Conservation (phyloP, 2,888 invertebrate genomes). For the Galerucella nymphaeae region DNA sequence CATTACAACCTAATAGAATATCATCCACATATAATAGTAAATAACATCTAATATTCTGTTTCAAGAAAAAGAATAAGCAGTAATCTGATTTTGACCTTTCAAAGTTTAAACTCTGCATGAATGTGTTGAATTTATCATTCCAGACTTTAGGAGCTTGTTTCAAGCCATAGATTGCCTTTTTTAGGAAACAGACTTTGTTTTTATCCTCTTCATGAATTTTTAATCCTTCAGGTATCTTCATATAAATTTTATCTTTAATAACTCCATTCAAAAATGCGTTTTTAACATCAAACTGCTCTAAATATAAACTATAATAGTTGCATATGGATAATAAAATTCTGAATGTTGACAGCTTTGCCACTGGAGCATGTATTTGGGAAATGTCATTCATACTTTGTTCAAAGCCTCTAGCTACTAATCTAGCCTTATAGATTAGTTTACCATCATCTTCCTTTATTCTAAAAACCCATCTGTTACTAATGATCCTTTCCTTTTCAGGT, state of each 20-base stretch:
- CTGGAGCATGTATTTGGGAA: constrained; percentile 28
- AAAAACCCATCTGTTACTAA: constrained; percentile 37
- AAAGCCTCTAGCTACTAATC: constrained; percentile 39
- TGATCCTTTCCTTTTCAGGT: constrained; percentile 30
- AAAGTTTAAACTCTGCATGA: no score
- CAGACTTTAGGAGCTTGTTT: constrained; percentile 36
- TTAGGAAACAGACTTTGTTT: constrained; percentile 29
- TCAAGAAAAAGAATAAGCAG: constrained; percentile 34
- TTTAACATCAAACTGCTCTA: constrained; percentile 33
- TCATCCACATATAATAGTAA: constrained; percentile 33
- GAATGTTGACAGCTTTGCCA: constrained; percentile 31
- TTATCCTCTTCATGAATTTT: constrained; percentile 16
- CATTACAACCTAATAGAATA: constrained; percentile 28
- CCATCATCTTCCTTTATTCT: constrained; percentile 32
- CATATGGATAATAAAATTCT: constrained; percentile 31
- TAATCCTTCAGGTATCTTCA: constrained; percentile 31
- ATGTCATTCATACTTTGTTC: constrained; percentile 18
- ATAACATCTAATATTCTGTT: constrained; percentile 24
- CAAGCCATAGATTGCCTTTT: constrained; percentile 30
- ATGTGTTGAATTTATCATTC: constrained; percentile 25
- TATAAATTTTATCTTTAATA: constrained; percentile 24
- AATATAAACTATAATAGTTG: constrained; percentile 18
- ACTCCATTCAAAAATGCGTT: constrained; percentile 31
- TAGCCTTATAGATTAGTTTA: constrained; percentile 35
- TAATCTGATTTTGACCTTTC: constrained; percentile 4